Percentiles rank a stretch among this genome's conserved stretches.
Evolutionary conservation across 1,140 invertebrate genomes (phyloP).

Genomic region (Drosophila santomea): DNA sequence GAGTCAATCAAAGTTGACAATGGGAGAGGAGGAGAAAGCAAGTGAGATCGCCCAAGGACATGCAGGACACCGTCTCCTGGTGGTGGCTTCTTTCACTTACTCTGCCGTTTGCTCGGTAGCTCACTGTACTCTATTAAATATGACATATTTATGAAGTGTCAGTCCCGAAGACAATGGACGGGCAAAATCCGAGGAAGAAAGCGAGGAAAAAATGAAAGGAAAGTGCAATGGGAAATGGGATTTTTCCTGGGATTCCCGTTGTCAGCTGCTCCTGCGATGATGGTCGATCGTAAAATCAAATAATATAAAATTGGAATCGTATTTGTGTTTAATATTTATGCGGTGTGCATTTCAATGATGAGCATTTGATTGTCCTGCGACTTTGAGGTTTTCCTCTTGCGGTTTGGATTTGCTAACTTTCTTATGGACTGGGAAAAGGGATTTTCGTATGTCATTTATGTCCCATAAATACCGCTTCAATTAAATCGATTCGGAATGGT

Average conservation of each 20-base stretch:
- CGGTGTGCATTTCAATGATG: slow-evolving; percentile 56
- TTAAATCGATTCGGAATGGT: slow-evolving; percentile 71
- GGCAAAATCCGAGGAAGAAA: slow-evolving; percentile 51
- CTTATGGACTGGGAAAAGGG: not conserved
- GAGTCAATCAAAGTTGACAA: slow-evolving; percentile 78
- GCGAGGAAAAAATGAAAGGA: slow-evolving; percentile 46
- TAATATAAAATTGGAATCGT: slow-evolving; percentile 67
- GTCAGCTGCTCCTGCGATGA: slow-evolving; percentile 37
- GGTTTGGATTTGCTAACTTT: slow-evolving; percentile 25
- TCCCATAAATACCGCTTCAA: slow-evolving; percentile 56
- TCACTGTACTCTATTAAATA: slow-evolving; percentile 76
- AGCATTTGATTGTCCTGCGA: slow-evolving; percentile 60
- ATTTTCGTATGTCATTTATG: slow-evolving; percentile 29
- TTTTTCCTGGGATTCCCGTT: slow-evolving; percentile 47
- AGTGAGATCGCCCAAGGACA: slow-evolving; percentile 48
- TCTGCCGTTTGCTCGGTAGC: slow-evolving; percentile 40
- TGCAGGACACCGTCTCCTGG: slow-evolving; percentile 40
- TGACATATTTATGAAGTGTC: slow-evolving; percentile 84
- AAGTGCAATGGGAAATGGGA: slow-evolving; percentile 49
- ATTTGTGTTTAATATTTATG: slow-evolving; percentile 82
- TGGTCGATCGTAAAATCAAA: slow-evolving; percentile 43
- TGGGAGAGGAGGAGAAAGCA: slow-evolving; percentile 34
- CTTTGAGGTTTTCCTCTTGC: slow-evolving; percentile 24
- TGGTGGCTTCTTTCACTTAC: slow-evolving; percentile 43
- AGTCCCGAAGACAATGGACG: slow-evolving; percentile 49